Conservation (phyloP, 2,113 vertebrate species). For the Oreochromis spilurus region DNA sequence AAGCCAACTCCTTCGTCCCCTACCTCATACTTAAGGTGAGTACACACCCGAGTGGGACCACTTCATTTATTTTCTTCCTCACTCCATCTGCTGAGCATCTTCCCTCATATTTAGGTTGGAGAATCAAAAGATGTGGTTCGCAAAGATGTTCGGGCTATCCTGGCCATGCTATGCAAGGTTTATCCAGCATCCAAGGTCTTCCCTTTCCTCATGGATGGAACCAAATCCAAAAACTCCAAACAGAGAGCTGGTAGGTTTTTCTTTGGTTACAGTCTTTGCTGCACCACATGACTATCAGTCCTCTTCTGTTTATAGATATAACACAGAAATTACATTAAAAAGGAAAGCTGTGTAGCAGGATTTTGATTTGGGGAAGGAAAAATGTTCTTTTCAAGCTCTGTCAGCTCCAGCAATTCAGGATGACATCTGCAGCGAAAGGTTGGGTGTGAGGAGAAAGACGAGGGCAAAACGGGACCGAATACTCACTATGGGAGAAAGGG, state of each 20-base stretch:
- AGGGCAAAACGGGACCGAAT: not conserved
- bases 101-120: slow-evolving; percentile 79
- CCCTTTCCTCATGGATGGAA: slow-evolving; percentile 94
- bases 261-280: not conserved
- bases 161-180: slow-evolving; percentile 90
- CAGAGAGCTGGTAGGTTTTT: slow-evolving; percentile 84
- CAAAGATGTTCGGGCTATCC: slow-evolving; percentile 90
- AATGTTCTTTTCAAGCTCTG: not conserved
- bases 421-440: not conserved
- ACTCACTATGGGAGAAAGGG: not conserved
- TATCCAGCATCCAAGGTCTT: slow-evolving; percentile 98
- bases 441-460: not conserved
- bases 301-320: not conserved
- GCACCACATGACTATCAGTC: not conserved
- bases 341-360: not conserved
- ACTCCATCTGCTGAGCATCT: not conserved
- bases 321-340: not conserved
- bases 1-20: slow-evolving; percentile 92
- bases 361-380: not conserved
- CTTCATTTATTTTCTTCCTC: not conserved
- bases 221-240: slow-evolving; percentile 98
- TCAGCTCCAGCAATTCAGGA: not conserved
- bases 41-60: not conserved
- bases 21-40: slow-evolving; percentile 94
- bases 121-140: slow-evolving; percentile 95